Base-by-base conservation (phyloP, 2,888 invertebrate species). In the Brassicogethes aeneus region DNA sequence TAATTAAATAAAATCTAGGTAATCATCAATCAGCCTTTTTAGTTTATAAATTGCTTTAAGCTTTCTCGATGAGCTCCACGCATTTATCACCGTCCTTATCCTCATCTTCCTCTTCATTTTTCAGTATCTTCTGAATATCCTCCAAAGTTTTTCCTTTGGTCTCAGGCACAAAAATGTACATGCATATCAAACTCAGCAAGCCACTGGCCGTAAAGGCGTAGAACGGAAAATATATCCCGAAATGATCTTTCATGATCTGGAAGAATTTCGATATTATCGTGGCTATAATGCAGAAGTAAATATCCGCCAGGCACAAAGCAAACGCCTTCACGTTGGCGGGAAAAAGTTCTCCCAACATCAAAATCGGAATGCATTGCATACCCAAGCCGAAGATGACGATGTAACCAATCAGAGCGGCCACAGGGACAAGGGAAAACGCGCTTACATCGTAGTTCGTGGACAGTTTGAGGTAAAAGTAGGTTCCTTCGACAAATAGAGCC, bases 271-370 rank as follows among this genome's bases (percentile, higher is more conserved):
- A 69, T 2, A 71, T 66, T 8, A 69, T 42, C 36, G 72, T 70
- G 0, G 68, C 70, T 36, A 66, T 62, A 3, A 66, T 44, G 23
- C 71, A 68, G 37, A 71, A 73, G 38, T 71, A 66, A 36, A 75
- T 62, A 10, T 74, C 70, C 1, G 72, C 70, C 8, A 75, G 59
- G n/a, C 73, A 72, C 12, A 74, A 67, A 0, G 77, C 75, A n/a
- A 71, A 62, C 1, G 75, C 74, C 50, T 75, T 70, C 1, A 71
- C 73, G 45, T 71, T 69, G 1, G 70, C 56, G 42, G 79, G 70
- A 57, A 78, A 72, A 2, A 75, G 52, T 57, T 75, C 75, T 0
- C 71, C 69, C 38, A 72, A 59, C 43, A 73, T 63, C 30, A 72
- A 60, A 54, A 70, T 71, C 0, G 73, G 73, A 33, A 74, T 57